Evolutionary conservation across 2,113 vertebrate species (phyloP).

Genomic region (Donacobius atricapilla): DNA sequence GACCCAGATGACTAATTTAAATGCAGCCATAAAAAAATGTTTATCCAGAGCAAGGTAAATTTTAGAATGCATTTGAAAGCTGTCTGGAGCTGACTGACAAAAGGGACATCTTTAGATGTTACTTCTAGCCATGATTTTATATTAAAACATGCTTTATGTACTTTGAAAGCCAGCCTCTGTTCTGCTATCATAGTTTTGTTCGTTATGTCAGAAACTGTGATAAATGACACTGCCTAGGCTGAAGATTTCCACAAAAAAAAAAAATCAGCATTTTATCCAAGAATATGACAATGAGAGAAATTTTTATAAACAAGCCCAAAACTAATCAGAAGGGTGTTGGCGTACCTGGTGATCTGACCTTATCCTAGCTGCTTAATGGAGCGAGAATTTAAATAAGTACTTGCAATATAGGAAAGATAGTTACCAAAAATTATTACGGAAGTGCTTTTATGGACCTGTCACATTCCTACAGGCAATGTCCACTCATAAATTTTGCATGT

Average conservation of each 20-base stretch:
- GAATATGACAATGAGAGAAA: neutral
- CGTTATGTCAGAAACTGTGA: neutral
- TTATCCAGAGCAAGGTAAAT: neutral
- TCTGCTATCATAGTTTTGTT: neutral
- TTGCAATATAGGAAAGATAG: neutral
- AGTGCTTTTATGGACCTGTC: neutral
- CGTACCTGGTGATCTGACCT: neutral
- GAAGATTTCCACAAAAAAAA: neutral
- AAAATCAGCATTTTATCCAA: neutral
- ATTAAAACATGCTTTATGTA: neutral
- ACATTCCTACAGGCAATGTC: neutral
- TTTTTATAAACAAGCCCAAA: neutral
- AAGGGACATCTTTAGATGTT: neutral
- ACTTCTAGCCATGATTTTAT: neutral
- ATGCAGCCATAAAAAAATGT: neutral
- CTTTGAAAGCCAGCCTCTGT: neutral
- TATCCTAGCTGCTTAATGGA: neutral
- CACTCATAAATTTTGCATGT: neutral
- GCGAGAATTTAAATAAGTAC: neutral
- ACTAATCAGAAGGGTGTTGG: neutral
- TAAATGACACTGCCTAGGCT: neutral
- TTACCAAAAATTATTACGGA: neutral
- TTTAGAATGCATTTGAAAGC: constrained; percentile 1
- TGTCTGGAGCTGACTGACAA: neutral
- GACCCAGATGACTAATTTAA: neutral